Conservation (phyloP, 53 echinoderm and acorn worm genomes). For the Paracentrotus lividus region DNA sequence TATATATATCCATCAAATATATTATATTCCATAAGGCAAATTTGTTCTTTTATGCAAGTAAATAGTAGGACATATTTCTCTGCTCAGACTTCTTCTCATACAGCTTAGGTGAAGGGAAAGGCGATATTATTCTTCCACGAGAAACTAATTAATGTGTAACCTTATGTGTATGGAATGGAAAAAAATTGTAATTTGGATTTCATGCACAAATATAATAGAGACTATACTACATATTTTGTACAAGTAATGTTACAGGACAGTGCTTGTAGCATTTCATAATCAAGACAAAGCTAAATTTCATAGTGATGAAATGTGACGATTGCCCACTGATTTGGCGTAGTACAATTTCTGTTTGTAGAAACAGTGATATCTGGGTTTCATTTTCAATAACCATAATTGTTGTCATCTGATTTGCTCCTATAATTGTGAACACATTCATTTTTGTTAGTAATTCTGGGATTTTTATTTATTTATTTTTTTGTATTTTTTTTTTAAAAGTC, state of each 20-base stretch:
- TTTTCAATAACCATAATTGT: neutral
- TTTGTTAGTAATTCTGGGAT: too few species aligned
- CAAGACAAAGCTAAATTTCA: neutral
- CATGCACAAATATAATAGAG: neutral
- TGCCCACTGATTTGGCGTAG: neutral
- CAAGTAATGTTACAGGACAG: too few species aligned
- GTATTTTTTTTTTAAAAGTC: too few species aligned
- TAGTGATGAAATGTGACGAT: neutral
- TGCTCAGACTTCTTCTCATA: neutral
- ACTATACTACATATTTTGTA: neutral
- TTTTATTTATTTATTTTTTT: too few species aligned
- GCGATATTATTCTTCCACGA: neutral
- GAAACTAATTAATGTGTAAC: neutral
- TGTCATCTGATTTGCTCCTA: neutral
- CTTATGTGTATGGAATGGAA: neutral
- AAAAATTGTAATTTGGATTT: neutral
- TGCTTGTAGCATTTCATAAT: too few species aligned
- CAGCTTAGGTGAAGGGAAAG: neutral
- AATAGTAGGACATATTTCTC: neutral
- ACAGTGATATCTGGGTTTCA: neutral
- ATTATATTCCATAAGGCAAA: constrained; percentile 7
- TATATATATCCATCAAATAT: neutral
- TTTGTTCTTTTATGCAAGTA: neutral
- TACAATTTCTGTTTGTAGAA: neutral
- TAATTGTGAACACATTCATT: neutral